Conservation (phyloP, 2,797 vertebrate species). For the Sebastes glaucus region DNA sequence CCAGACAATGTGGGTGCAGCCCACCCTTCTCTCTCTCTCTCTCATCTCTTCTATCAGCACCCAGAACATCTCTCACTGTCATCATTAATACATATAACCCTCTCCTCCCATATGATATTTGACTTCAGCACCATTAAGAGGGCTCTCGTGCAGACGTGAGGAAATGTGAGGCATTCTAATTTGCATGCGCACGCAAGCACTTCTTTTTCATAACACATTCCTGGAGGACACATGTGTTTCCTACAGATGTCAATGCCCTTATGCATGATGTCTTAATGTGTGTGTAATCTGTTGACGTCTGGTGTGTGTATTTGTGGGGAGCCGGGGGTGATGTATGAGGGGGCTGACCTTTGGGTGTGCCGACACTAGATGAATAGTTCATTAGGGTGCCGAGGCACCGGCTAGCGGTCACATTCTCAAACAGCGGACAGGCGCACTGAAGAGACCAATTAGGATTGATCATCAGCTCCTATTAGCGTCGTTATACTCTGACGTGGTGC, state of each 20-base stretch:
- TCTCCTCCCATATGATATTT: conserved; percentile 11
- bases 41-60: neutral
- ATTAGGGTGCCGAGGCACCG: conserved; percentile 63
- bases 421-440: conserved; percentile 66
- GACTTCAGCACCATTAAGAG: conserved; percentile 32
- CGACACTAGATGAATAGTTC: conserved; percentile 74
- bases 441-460: conserved; percentile 86
- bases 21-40: neutral
- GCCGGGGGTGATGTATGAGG: conserved; percentile 16
- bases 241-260: neutral
- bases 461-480: conserved; percentile 76
- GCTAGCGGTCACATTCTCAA: conserved; percentile 69
- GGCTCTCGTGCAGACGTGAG: neutral
- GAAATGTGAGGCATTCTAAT: conserved; percentile 1
- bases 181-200: neutral
- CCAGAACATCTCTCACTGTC: conserved; percentile 13
- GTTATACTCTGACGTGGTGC: conserved; percentile 55
- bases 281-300: neutral
- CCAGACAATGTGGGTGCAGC: neutral
- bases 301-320: neutral
- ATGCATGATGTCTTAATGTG: neutral
- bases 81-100: conserved; percentile 10
- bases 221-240: neutral
- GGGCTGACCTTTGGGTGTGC: conserved; percentile 73
- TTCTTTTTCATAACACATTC: neutral